Conservation (phyloP, 2,113 vertebrate species). For the Crotalus viridis region DNA sequence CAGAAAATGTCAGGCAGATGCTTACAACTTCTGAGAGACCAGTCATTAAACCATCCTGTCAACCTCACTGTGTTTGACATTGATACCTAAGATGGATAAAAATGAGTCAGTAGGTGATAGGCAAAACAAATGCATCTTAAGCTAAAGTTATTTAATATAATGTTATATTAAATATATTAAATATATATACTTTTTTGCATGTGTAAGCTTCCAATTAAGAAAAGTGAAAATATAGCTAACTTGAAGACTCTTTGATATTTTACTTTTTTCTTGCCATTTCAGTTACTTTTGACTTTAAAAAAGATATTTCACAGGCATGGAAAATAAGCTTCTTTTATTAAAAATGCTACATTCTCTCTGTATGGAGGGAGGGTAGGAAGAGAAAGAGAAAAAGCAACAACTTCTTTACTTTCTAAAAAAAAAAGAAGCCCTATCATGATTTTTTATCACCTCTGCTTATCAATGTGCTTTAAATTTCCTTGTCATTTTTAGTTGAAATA, state of each 20-base stretch:
- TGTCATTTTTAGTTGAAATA: neutral
- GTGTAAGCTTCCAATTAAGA: neutral
- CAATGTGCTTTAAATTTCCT: neutral
- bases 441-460: neutral
- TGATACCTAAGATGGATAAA: neutral
- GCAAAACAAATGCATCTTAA: neutral
- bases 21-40: neutral
- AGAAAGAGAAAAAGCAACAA: neutral
- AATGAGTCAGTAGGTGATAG: neutral
- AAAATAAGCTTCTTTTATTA: rapidly evolving
- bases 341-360: neutral
- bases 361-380: neutral
- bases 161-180: neutral
- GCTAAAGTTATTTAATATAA: neutral
- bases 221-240: neutral
- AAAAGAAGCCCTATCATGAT: neutral
- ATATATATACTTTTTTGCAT: neutral
- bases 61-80: neutral
- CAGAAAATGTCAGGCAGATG: neutral
- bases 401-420: neutral
- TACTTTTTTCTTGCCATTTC: neutral
- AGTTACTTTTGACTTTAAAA: neutral
- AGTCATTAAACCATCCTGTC: neutral
- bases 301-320: neutral
- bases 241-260: neutral